These are phyloP conservation scores for Pogonomyrmex californicus DNA, from an alignment of 1,140 invertebrate genomes.

Conservation along the genomic window DNA sequence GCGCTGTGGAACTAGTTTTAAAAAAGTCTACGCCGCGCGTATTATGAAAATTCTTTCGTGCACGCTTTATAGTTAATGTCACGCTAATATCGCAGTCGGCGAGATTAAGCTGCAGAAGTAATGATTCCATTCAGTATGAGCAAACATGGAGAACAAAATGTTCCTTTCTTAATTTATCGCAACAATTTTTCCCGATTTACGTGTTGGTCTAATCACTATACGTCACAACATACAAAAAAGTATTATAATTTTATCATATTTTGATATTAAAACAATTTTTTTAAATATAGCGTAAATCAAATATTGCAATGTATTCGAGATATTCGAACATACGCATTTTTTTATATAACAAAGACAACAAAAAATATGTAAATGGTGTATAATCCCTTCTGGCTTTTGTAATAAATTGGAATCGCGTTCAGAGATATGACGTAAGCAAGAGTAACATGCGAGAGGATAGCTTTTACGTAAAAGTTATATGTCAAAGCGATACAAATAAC, in stretches of 20 bases:
- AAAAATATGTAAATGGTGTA: background rate
- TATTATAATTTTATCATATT: background rate
- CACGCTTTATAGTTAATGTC: background rate
- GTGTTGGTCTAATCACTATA: background rate
- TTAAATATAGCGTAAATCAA: background rate
- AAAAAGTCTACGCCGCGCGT: conserved; percentile 24
- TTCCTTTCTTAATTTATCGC: background rate
- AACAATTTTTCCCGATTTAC: background rate
- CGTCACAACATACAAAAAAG: too few species aligned
- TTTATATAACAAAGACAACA: background rate
- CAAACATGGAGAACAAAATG: background rate
- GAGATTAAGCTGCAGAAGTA: conserved; percentile 16
- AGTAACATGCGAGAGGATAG: background rate
- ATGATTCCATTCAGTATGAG: background rate
- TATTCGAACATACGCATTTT: background rate
- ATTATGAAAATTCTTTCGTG: conserved; percentile 52
- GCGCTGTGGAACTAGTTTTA: conserved; percentile 37
- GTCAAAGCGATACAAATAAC: conserved; percentile 14
- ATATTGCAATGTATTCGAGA: background rate
- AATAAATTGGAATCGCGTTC: background rate
- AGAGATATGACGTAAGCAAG: background rate
- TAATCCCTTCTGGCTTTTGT: background rate
- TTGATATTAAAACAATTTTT: background rate
- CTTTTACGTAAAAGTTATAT: background rate
- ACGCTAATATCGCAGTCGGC: conserved; percentile 9